These are phyloP conservation scores for Anguilla obscura DNA, from an alignment of 2,797 vertebrate genomes.

Conservation along the genomic window DNA sequence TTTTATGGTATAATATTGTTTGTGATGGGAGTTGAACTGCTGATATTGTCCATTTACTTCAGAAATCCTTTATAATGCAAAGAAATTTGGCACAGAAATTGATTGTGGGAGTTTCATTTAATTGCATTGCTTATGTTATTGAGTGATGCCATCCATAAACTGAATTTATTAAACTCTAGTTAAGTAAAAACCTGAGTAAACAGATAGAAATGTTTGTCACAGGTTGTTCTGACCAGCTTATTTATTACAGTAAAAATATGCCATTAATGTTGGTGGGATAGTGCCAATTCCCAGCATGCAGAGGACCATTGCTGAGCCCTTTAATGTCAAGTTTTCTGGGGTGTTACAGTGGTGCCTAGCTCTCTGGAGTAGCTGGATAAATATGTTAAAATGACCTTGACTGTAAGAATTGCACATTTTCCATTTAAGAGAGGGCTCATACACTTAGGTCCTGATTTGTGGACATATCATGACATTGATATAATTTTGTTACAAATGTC, in stretches of 20 bases:
- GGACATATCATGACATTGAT: background rate
- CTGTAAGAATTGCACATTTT: background rate
- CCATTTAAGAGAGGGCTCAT: background rate
- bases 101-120: background rate
- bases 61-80: background rate
- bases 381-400: background rate
- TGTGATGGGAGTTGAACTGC: background rate
- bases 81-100: background rate
- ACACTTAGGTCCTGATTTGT: background rate
- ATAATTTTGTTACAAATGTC: background rate
- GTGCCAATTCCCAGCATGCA: background rate
- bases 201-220: background rate
- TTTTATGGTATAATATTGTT: background rate
- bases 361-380: background rate
- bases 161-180: background rate
- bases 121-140: background rate
- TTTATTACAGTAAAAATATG: background rate
- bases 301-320: background rate
- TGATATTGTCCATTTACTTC: background rate
- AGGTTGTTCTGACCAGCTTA: background rate
- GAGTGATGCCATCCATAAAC: background rate
- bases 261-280: background rate
- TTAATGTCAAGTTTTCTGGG: slow-evolving; percentile 10
- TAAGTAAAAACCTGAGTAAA: background rate
- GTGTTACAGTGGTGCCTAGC: background rate